Conservation (phyloP, 1,140 invertebrate genomes). For the Drosophila rufa region DNA sequence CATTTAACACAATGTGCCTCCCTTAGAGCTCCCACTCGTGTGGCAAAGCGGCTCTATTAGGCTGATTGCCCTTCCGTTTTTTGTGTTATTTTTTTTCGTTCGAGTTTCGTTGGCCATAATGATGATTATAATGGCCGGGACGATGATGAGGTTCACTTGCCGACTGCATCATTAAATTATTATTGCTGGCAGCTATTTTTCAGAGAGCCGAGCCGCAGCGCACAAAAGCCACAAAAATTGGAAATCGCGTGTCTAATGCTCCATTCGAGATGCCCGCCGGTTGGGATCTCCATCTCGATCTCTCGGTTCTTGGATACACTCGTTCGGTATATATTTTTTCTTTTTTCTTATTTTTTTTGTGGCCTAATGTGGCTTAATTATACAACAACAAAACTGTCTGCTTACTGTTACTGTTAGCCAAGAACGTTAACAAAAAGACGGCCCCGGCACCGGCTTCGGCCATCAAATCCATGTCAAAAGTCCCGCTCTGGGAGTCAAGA, state of each 20-base stretch:
- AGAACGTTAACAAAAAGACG: conserved; percentile 33
- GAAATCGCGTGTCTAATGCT: conserved; percentile 75
- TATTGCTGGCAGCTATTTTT: conserved; percentile 68
- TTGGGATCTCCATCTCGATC: conserved; percentile 10
- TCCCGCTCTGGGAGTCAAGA: conserved; percentile 57
- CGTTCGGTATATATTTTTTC: no score
- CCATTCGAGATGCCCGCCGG: conserved; percentile 62
- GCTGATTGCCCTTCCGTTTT: conserved; percentile 60
- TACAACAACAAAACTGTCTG: conserved; percentile 49
- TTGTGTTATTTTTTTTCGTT: conserved; percentile 1
- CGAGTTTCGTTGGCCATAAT: conserved; percentile 23
- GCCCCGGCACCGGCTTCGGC: conserved; percentile 25
- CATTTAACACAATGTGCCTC: not conserved
- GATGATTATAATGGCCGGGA: conserved; percentile 34
- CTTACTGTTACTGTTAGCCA: conserved; percentile 66
- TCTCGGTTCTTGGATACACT: no score
- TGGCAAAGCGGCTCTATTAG: conserved; percentile 26
- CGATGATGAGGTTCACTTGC: conserved; percentile 66
- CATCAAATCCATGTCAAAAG: conserved; percentile 78
- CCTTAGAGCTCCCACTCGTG: conserved; percentile 7
- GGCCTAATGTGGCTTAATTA: conserved; percentile 80
- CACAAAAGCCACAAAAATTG: conserved; percentile 56
- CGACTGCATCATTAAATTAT: conserved; percentile 80
- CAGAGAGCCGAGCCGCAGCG: conserved; percentile 23
- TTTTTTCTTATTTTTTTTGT: not conserved